Conservation (phyloP, 2,113 vertebrate species). For the Fregata magnificens region DNA sequence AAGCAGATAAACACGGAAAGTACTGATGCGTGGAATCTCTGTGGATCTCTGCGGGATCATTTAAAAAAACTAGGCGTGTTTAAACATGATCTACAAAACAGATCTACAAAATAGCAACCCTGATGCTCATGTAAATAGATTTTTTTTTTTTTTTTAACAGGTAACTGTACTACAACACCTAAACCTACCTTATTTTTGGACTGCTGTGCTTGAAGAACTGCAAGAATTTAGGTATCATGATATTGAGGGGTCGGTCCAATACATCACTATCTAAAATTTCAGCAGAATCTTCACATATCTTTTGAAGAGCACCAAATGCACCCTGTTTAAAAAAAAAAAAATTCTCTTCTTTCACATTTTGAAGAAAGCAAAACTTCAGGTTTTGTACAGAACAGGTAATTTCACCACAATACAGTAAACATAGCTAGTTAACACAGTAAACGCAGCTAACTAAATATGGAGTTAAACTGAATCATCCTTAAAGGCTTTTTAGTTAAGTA, state of each 20-base stretch:
- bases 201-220: conserved; percentile 98
- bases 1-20: background rate
- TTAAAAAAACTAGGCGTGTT: background rate
- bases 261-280: conserved; percentile 98
- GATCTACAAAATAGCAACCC: background rate
- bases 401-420: background rate
- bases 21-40: background rate
- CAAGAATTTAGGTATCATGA: conserved; percentile 98
- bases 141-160: too few species aligned
- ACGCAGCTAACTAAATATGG: background rate
- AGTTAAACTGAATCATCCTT: background rate
- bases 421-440: background rate
- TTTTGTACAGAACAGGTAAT: background rate
- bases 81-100: too few species aligned
- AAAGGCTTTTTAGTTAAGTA: background rate
- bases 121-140: background rate
- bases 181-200: conserved; percentile 91
- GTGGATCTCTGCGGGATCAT: background rate
- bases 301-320: conserved; percentile 96
- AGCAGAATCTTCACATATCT: conserved; percentile 98
- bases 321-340: conserved; percentile 74
- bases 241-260: conserved; percentile 93
- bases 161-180: background rate
- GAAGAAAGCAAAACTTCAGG: background rate
- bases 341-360: background rate